Base-by-base conservation (phyloP, 2,888 invertebrate species). In the Leptinotarsa haldemani region DNA sequence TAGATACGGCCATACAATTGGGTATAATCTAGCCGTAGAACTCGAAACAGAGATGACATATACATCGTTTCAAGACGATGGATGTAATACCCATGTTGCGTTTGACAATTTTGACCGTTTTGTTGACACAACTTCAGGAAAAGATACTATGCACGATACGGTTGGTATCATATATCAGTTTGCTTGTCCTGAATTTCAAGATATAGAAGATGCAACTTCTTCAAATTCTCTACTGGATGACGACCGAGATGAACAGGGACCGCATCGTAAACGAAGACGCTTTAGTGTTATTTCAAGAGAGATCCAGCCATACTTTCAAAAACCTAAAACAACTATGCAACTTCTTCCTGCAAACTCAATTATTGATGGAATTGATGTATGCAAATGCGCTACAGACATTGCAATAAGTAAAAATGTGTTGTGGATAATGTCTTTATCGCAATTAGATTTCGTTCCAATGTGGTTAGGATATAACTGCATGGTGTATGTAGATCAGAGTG, bases 1-100 rank as follows among this genome's bases (percentile, higher is more conserved):
- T 73, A 83, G 78, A 70, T 83, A 81, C 73, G 84, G 83, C 1
- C 83, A 84, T 79, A 79, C 79, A 18, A 78, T 79, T 71, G 81
- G 69, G 82, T 79, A 80, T 79, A 25, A 78, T 78, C 69, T 81
- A 64, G 79, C 79, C 48, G 83, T 84, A 80, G 84, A 85, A 80
- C 67, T 85, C 15, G 84, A 82, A 81, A 80, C 81, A 1, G 80
- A 81, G 71, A 74, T 79, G 71, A 80, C 80, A 3, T 80, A 78
- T 50, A 72, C 78, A 13, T 65, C 78, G 9, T 16, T 69, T n/a
- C 53, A 78, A 70, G 64, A 77, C 22, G 72, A 68, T 61, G 63
- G 70, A 9, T 58, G 83, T 20, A n/a, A 78, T 65, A 84, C 80
- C 9, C 83, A 82, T 67, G 80, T 84, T 65, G 83, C 84, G 46